Evolutionary conservation across 53 echinoderm and acorn worm species (phyloP), one percentile per base, ranked within the genome.

Genomic region (Holothuria leucospilota): DNA sequence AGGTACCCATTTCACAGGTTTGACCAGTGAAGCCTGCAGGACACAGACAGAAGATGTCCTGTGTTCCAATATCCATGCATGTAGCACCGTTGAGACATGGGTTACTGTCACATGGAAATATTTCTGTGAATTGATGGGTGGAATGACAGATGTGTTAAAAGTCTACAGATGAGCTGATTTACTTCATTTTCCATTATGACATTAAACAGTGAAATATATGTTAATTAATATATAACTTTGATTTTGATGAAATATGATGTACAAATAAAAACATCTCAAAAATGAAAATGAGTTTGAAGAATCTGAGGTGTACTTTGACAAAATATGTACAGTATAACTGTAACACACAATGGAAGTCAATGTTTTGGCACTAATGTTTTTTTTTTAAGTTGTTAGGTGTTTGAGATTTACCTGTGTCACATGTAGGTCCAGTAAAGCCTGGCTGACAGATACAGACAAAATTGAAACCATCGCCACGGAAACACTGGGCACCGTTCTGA

Each of bases 11-110:
- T 78, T 87, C 80, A 65, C 87, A 87, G 46, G 38, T 87, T 60
- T 62, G 12, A 1, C 87, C 80, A 13, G n/a, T 87, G 23, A 80
- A 92, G 8, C 89, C 92, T 14, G 39, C 46, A 6, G 58, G 82
- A 77, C 92, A 92, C 51, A 72, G 64, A 78, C 92, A 92, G 0
- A 56, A 5, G 39, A 89, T 73, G 39, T 24, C 10, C 20, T 69
- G 63, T 39, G 61, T 83, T 39, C 68, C 58, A 13, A 64, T 20
- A 65, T 83, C 82, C 21, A 82, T 14, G 59, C 92, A 92, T 15
- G 87, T 89, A 0, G 89, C 92, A 60, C 92, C 89, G 25, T 92
- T 89, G 25, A 84, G 49, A 66, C 92, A 81, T 23, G 82, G 82
- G 58, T 81, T 39, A 81, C 20, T 51, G 51, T 63, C 84, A 71